Evolutionary conservation across 2,888 invertebrate genomes (phyloP).

Genomic region (Cataglyphis rosenhaueri): DNA sequence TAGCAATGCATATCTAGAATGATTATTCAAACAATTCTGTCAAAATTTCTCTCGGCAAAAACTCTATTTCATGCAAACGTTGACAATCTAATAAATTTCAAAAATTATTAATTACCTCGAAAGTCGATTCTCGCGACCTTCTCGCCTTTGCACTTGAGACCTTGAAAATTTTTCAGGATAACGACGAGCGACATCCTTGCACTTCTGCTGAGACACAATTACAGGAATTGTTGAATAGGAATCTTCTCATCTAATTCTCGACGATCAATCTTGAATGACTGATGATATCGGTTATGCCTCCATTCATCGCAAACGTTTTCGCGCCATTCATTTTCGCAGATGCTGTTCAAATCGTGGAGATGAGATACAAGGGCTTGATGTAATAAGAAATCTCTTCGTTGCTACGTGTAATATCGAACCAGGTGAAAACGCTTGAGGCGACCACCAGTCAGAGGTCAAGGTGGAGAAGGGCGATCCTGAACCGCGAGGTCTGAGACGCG

Average conservation of each 20-base stretch:
- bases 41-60: background rate
- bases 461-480: slow-evolving; percentile 5
- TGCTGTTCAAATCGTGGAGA: background rate
- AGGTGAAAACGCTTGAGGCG: slow-evolving; percentile 28
- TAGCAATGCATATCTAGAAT: background rate
- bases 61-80: background rate
- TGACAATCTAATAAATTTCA: slow-evolving; percentile 3
- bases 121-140: slow-evolving; percentile 90
- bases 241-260: background rate
- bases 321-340: slow-evolving; percentile 20
- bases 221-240: background rate
- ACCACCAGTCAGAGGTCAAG: slow-evolving; percentile 24
- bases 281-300: slow-evolving; percentile 24
- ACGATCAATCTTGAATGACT: background rate
- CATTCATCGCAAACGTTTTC: slow-evolving; percentile 39
- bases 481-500: slow-evolving; percentile 18
- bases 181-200: slow-evolving; percentile 89
- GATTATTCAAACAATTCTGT: background rate
- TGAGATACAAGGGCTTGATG: background rate
- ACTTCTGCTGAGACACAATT: background rate
- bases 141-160: slow-evolving; percentile 89
- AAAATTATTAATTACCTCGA: slow-evolving; percentile 87
- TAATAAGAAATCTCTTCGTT: background rate
- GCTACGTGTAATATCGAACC: slow-evolving; percentile 33
- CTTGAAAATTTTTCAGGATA: slow-evolving; percentile 89